A percentile compares a stretch with the other conserved stretches of the same genome.
These are phyloP conservation scores for Cryptoblepharus egeriae DNA, from an alignment of 2,797 vertebrate genomes.

Conservation along the genomic window DNA sequence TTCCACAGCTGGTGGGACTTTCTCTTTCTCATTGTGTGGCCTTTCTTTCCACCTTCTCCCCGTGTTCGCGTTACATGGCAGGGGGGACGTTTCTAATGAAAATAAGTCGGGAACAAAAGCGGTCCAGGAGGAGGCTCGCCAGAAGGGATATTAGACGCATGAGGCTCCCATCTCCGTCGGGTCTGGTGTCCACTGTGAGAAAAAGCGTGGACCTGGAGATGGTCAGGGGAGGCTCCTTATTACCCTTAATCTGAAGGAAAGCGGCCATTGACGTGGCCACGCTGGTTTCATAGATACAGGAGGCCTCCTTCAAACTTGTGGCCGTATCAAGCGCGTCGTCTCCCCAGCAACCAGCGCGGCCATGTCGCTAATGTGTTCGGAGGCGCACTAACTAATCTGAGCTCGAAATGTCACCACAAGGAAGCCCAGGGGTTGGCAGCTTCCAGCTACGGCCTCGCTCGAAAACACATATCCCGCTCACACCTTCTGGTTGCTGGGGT, in stretches of 20 bases:
- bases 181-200: conserved; percentile 19
- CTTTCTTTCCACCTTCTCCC: background rate
- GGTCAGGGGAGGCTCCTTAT: conserved; percentile 36
- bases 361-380: conserved; percentile 43
- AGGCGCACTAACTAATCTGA: conserved; percentile 57
- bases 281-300: conserved; percentile 55
- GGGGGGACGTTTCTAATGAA: conserved; percentile 61
- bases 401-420: conserved; percentile 56
- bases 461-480: conserved; percentile 65
- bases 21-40: conserved; percentile 70
- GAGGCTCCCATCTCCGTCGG: conserved; percentile 21
- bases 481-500: conserved; percentile 72
- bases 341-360: conserved; percentile 69
- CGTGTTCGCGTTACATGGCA: fast-evolving
- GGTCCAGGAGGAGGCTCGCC: background rate
- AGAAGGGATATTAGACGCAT: conserved; percentile 43
- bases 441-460: conserved; percentile 50
- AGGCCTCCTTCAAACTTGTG: conserved; percentile 53
- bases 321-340: conserved; percentile 58
- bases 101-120: conserved; percentile 55
- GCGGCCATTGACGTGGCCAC: conserved; percentile 1
- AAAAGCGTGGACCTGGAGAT: conserved; percentile 33
- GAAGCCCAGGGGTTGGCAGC: conserved; percentile 61
- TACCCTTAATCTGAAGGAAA: conserved; percentile 43
- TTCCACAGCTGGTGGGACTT: conserved; percentile 45